These are phyloP conservation scores for Microctonus hyperodae DNA, from an alignment of 2,888 invertebrate genomes.

Conservation along the genomic window DNA sequence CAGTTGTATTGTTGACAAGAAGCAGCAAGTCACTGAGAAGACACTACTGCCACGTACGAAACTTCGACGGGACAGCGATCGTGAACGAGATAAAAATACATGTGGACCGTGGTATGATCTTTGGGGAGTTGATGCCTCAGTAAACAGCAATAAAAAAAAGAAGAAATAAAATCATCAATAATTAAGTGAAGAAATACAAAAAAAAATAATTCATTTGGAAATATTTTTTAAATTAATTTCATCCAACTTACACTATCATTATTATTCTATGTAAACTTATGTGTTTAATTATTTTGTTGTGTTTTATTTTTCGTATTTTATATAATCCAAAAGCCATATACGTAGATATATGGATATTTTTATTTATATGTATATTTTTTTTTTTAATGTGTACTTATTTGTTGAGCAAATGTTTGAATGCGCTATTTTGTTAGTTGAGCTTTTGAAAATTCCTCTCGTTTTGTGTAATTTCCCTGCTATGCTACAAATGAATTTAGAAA, in stretches of 20 bases:
- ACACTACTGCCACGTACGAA: slow-evolving; percentile 75
- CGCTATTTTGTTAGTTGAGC: not conserved
- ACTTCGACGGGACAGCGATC: slow-evolving; percentile 67
- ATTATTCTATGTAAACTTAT: not conserved
- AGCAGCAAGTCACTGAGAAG: slow-evolving; percentile 66
- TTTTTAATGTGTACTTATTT: not conserved
- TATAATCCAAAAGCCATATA: not conserved
- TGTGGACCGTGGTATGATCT: slow-evolving; percentile 91
- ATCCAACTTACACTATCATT: not conserved
- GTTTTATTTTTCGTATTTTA: not conserved
- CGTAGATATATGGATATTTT: not conserved
- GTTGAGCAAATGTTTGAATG: slow-evolving; percentile 1
- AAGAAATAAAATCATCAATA: slow-evolving; percentile 36
- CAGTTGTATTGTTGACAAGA: slow-evolving; percentile 82
- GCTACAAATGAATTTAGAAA: not conserved
- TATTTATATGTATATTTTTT: not conserved
- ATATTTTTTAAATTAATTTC: no score
- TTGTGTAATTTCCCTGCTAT: not conserved
- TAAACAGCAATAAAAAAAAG: slow-evolving; percentile 67
- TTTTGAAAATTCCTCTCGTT: not conserved
- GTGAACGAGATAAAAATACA: slow-evolving; percentile 67
- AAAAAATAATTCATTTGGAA: no score
- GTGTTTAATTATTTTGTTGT: not conserved
- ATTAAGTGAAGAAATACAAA: not conserved
- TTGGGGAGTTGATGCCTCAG: slow-evolving; percentile 80